These are phyloP conservation scores for Crepidodera aurea DNA, from an alignment of 2,888 invertebrate genomes.

Conservation along the genomic window DNA sequence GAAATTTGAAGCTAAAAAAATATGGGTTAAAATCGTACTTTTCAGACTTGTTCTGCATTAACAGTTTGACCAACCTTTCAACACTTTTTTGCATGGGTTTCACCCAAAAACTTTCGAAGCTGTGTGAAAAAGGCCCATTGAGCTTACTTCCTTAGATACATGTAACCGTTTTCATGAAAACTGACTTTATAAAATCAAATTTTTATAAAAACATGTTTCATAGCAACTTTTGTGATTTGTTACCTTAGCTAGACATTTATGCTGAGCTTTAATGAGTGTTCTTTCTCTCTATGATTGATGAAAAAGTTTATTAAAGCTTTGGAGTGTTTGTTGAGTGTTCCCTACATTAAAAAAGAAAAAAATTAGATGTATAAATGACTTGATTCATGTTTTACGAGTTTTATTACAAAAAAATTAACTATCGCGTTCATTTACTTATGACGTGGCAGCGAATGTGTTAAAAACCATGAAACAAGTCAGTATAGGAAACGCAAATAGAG, in stretches of 20 bases:
- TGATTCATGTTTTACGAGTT: too few species aligned
- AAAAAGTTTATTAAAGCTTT: not conserved
- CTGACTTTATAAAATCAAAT: not conserved
- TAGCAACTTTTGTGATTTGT: not conserved
- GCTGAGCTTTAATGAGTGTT: not conserved
- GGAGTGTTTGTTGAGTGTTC: not conserved
- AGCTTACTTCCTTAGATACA: not conserved
- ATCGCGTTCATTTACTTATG: too few species aligned
- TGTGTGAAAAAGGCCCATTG: not conserved
- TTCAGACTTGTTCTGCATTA: slow-evolving; percentile 2
- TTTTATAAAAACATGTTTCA: not conserved
- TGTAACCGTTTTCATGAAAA: not conserved
- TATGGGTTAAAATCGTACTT: slow-evolving; percentile 7
- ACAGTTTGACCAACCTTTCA: not conserved
- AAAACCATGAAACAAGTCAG: too few species aligned
- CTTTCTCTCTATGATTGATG: not conserved
- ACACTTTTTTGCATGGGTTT: slow-evolving; percentile 7
- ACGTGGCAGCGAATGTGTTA: too few species aligned
- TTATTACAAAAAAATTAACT: too few species aligned
- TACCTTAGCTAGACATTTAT: not conserved
- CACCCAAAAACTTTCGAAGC: not conserved
- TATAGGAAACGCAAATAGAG: too few species aligned
- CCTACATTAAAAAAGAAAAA: too few species aligned
- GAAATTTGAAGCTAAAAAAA: too few species aligned
- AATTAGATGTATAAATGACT: too few species aligned